A percentile compares a stretch with the other conserved stretches of the same genome.
Conservation (phyloP, 30 jellyfish, hydroid and myxozoan species). For the Clytia hemisphaerica region DNA sequence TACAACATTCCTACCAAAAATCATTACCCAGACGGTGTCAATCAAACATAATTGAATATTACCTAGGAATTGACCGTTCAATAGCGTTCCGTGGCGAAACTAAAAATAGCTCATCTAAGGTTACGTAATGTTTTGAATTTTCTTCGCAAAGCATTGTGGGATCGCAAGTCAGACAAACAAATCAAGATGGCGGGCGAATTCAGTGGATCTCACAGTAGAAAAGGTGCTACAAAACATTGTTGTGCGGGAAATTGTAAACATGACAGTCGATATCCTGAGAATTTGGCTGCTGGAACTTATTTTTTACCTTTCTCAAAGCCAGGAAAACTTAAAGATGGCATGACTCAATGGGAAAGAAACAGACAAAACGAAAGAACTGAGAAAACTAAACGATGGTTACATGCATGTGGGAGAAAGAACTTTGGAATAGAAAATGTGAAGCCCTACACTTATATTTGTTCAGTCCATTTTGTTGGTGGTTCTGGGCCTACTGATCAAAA, state of each 20-base stretch:
- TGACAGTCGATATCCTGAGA: slow-evolving; percentile 36
- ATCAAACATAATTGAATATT: too few relatives aligned
- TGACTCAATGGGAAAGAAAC: slow-evolving; percentile 32
- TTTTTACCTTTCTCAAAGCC: slow-evolving; percentile 45
- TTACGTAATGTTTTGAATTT: too few relatives aligned
- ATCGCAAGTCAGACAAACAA: too few relatives aligned
- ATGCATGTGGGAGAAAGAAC: slow-evolving; percentile 57
- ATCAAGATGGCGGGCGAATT: too few relatives aligned
- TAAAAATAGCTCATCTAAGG: too few relatives aligned
- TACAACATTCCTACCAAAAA: too few relatives aligned
- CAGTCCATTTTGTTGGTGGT: slow-evolving; percentile 16
- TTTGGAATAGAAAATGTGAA: slow-evolving; percentile 12
- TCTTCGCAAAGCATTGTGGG: too few relatives aligned
- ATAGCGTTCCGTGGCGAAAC: too few relatives aligned
- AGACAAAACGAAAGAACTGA: slow-evolving; percentile 12
- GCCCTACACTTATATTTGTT: slow-evolving; percentile 39
- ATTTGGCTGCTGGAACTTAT: slow-evolving; percentile 30
- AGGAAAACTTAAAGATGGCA: slow-evolving; percentile 24
- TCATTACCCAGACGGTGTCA: too few relatives aligned
- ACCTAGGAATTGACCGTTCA: too few relatives aligned
- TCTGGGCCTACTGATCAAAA: slow-evolving; percentile 42
- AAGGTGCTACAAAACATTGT: too few relatives aligned
- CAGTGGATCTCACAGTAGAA: too few relatives aligned
- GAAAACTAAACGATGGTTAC: slow-evolving; percentile 31
- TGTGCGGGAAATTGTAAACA: slow-evolving; percentile 29